phyloP scores from a whole-genome alignment of 2,888 invertebrate genomes.

The Branchipolynoe longqiensis region DNA sequence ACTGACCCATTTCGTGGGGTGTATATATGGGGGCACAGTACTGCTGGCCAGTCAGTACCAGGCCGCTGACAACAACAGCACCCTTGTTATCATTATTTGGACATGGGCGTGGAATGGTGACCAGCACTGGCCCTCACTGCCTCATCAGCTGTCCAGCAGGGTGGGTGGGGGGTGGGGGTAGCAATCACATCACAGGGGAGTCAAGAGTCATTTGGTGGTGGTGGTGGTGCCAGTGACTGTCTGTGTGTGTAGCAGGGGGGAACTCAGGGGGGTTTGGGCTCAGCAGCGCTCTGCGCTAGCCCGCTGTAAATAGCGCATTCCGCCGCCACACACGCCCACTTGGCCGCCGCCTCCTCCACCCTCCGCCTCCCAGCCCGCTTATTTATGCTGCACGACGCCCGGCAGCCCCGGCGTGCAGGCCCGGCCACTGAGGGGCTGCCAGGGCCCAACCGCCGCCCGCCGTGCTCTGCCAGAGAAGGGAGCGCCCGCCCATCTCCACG shows the following conservation, averaged over 20 bases:
- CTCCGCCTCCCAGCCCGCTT: not conserved
- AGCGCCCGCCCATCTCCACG: too few species aligned
- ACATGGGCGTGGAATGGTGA: not conserved
- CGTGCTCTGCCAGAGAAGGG: too few species aligned
- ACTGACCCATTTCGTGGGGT: too few species aligned
- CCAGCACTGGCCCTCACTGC: not conserved
- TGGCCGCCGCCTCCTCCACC: too few species aligned
- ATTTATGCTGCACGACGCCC: constrained; percentile 48
- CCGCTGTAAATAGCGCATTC: constrained; percentile 50
- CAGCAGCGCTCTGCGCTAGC: not conserved
- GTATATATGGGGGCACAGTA: too few species aligned
- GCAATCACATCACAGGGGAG: not conserved
- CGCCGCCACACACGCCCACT: constrained; percentile 45
- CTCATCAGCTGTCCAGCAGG: not conserved
- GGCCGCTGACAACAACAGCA: too few species aligned
- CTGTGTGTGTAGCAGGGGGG: not conserved
- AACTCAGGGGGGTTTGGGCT: not conserved
- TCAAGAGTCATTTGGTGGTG: not conserved
- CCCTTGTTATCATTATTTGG: not conserved
- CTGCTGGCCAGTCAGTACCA: too few species aligned
- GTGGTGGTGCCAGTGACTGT: not conserved
- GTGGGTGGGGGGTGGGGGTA: not conserved
- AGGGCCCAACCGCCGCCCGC: too few species aligned
- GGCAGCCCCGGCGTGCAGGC: constrained; percentile 17
- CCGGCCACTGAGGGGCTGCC: not conserved